These are phyloP conservation scores for Anniella stebbinsi DNA, from an alignment of 2,797 vertebrate genomes.

Conservation along the genomic window DNA sequence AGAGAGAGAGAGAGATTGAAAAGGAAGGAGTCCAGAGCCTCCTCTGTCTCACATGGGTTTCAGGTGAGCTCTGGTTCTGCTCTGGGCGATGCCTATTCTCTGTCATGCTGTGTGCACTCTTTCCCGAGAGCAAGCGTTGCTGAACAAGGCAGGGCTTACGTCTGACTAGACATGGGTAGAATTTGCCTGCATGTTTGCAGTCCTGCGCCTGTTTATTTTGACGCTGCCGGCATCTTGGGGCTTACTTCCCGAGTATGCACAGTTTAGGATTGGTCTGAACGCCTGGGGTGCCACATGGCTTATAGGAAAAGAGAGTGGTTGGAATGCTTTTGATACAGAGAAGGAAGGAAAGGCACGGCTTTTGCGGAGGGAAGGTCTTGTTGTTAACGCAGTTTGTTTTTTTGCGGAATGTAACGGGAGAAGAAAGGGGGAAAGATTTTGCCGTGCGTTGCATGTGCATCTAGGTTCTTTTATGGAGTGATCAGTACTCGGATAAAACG, in stretches of 20 bases:
- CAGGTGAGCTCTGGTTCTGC: background rate
- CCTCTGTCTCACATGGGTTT: background rate
- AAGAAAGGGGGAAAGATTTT: background rate
- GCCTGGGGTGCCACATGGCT: background rate
- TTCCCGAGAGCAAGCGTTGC: background rate
- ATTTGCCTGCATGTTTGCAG: background rate
- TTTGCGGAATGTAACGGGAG: background rate
- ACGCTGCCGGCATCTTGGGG: no score
- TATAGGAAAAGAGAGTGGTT: background rate
- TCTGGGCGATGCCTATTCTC: background rate
- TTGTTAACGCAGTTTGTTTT: background rate
- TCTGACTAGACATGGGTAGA: no score
- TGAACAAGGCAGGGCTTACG: background rate
- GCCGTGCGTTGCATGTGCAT: background rate
- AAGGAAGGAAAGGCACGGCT: background rate
- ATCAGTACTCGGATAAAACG: background rate
- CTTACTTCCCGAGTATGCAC: background rate
- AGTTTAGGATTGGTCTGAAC: background rate
- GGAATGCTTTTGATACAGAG: background rate
- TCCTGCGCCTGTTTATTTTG: background rate
- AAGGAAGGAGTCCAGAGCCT: background rate
- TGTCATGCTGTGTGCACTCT: background rate
- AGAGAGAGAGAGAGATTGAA: background rate
- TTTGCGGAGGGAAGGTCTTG: background rate
- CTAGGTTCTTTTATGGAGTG: background rate